phyloP scores from a whole-genome alignment of 1,140 invertebrate genomes.

The Leptoteleia sp. region DNA sequence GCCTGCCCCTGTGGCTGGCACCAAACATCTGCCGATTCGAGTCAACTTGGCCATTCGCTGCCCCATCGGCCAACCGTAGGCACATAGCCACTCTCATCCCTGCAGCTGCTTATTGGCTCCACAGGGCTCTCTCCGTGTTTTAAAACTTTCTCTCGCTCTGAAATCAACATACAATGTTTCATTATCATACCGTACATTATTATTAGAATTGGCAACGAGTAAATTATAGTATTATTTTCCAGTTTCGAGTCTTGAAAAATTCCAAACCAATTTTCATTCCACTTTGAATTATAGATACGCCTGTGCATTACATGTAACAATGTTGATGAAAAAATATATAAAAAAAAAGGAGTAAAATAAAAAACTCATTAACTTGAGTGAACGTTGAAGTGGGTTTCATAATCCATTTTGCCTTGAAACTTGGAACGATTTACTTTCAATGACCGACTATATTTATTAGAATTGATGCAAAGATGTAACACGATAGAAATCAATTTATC shows the following conservation, averaged over 20 bases:
- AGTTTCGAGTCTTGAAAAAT: background rate
- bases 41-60: constrained; percentile 96
- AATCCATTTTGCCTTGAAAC: too few species aligned
- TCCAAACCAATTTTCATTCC: background rate
- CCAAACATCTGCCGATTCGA: constrained; percentile 84
- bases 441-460: too few species aligned
- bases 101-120: constrained; percentile 83
- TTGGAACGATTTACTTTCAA: too few species aligned
- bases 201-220: background rate
- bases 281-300: background rate
- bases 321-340: too few species aligned
- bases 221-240: background rate
- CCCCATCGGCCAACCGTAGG: constrained; percentile 92
- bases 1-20: constrained; percentile 82
- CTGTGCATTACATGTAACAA: background rate
- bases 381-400: background rate
- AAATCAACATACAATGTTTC: constrained; percentile 31
- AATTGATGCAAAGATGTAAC: too few species aligned
- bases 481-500: too few species aligned
- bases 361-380: constrained; percentile 1
- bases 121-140: constrained; percentile 82
- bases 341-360: too few species aligned
- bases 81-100: constrained; percentile 85
- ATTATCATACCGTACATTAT: background rate
- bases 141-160: constrained; percentile 83